phyloP scores from a whole-genome alignment of 2,797 vertebrate genomes.

The Malacoraja senta region DNA sequence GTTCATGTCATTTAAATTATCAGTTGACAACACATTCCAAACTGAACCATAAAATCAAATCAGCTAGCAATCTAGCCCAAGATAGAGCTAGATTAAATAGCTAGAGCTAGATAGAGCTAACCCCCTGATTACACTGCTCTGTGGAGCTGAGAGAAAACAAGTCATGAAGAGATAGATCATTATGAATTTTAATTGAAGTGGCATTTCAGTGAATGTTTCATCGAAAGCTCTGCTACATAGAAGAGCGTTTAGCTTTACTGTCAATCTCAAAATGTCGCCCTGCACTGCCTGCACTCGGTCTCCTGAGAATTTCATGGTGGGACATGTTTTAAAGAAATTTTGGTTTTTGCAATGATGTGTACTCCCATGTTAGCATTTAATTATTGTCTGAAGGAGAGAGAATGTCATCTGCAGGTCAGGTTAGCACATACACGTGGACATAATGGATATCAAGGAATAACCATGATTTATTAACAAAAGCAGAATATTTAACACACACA shows the following conservation, averaged over 20 bases:
- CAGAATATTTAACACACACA: too few species aligned
- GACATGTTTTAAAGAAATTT: not conserved
- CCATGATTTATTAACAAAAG: too few species aligned
- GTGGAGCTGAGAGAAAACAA: not conserved
- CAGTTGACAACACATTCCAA: constrained; percentile 2
- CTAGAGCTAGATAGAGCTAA: too few species aligned
- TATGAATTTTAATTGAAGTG: not conserved
- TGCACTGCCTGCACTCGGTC: not conserved
- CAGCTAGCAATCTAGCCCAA: not conserved
- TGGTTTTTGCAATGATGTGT: not conserved
- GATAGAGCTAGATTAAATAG: not conserved
- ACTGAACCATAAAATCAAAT: constrained; percentile 27
- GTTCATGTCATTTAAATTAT: constrained; percentile 21
- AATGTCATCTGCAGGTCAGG: not conserved
- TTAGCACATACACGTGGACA: too few species aligned
- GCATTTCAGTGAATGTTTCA: not conserved
- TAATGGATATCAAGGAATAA: too few species aligned
- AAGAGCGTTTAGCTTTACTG: not conserved
- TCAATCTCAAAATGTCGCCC: not conserved
- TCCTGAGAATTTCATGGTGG: not conserved
- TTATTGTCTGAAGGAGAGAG: not conserved
- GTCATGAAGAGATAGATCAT: not conserved
- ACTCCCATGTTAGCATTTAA: not conserved
- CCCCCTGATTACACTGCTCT: too few species aligned
- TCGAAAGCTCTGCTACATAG: too few species aligned